Base-by-base conservation (phyloP, 1,140 invertebrate species). In the Chironomus tepperi region DNA sequence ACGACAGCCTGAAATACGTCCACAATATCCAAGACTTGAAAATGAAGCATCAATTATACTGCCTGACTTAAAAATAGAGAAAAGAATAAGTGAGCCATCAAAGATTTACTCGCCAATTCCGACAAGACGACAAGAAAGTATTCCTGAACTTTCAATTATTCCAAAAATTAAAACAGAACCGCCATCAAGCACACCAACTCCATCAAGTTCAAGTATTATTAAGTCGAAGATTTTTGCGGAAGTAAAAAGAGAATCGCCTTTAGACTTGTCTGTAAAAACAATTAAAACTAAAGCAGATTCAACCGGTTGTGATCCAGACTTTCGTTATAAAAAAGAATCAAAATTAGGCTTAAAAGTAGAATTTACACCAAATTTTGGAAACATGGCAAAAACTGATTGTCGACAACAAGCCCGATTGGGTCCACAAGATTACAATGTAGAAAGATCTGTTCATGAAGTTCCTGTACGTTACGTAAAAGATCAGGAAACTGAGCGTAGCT, bases 191-290 rank as follows among this genome's bases (percentile, higher is more conserved):
- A 15, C 65, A 0, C 3, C 18, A 15, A 5, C 47, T 70, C 65
- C 65, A 70, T 19, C 65, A 70, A 70, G 9, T 19, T 70, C 65
- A 21, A 70, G 65, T 21, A 70, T 70, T 8, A 70, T 70, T 3
- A 70, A 70, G 19, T 70, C 65, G 8, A 18, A 16, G 7, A 18
- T 70, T 18, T 70, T 70, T 19, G 16, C 64, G 12, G 57, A 57
- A 57, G 42, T 67, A 73, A 90, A 88, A 80, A 84, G 88, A 43
- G 90, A 93, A 79, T 93, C 91, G 0, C 92, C 92, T 0, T 80
- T 95, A 70, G 93, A 95, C 82, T 83, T 94, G 12, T 94, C 92
- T 0, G 91, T 94, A 43, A 94, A 93, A 79, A 94, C 92, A 0
- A 89, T 94, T 0, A 89, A 92, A 78, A 93, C 92, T 47, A 90